Conservation (phyloP, 2,113 vertebrate genomes). For the Pangasianodon hypophthalmus region DNA sequence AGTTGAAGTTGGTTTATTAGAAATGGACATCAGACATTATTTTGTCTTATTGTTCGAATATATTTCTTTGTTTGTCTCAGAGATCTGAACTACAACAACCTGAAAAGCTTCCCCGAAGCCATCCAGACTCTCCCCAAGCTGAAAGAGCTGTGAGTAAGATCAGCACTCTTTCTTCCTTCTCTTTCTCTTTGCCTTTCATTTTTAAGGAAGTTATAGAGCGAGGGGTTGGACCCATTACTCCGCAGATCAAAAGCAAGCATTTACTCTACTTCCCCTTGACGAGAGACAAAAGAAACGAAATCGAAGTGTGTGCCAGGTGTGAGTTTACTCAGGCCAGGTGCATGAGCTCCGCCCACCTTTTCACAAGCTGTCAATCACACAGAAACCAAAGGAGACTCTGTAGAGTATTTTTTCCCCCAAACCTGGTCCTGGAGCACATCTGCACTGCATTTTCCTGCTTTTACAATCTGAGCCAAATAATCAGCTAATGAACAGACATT, state of each 20-base stretch:
- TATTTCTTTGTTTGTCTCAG: slow-evolving; percentile 65
- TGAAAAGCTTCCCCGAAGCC: slow-evolving; percentile 90
- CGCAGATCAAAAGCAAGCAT: slow-evolving; percentile 31
- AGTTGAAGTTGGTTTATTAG: not conserved
- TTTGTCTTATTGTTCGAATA: not conserved
- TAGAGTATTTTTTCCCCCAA: not conserved
- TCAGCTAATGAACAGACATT: not conserved
- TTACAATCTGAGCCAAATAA: not conserved
- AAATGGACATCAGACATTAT: not conserved
- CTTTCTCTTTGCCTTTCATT: not conserved
- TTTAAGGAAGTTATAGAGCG: slow-evolving; percentile 6
- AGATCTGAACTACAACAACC: slow-evolving; percentile 96
- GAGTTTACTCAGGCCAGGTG: slow-evolving; percentile 42
- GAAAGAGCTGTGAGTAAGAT: slow-evolving; percentile 92
- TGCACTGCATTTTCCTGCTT: not conserved
- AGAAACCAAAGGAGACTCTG: slow-evolving; percentile 7
- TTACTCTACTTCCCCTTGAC: not conserved
- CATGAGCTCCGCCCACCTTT: slow-evolving; percentile 14
- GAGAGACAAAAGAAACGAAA: slow-evolving; percentile 40
- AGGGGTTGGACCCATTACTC: slow-evolving; percentile 32
- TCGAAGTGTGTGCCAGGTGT: slow-evolving; percentile 33
- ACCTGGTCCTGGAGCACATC: not conserved
- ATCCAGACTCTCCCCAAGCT: slow-evolving; percentile 90
- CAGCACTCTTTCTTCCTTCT: slow-evolving; percentile 12
- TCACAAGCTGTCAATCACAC: slow-evolving; percentile 24